Conservation (phyloP, 1,140 invertebrate species). For the Temnothorax longispinosus region DNA sequence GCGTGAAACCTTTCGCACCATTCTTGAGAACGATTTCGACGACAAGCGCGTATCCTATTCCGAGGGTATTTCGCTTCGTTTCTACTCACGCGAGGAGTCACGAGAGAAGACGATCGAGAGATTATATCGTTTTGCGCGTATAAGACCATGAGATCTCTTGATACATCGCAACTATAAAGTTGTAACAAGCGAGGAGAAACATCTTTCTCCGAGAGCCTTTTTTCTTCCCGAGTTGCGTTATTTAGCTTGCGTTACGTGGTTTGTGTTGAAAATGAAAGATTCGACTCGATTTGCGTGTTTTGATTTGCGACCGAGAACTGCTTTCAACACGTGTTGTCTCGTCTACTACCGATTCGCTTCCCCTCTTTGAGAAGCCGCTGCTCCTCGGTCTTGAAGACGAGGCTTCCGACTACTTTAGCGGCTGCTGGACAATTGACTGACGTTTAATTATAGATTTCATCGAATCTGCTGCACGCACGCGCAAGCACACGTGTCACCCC, state of each 20-base stretch:
- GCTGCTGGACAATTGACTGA: constrained; percentile 36
- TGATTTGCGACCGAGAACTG: background rate
- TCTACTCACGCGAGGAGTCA: background rate
- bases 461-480: constrained; percentile 28
- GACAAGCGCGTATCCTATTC: background rate
- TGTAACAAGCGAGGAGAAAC: background rate
- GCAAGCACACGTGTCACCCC: constrained; percentile 23
- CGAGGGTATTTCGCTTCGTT: background rate
- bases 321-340: constrained; percentile 35
- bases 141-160: background rate
- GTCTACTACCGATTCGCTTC: background rate
- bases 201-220: background rate
- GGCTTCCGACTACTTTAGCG: constrained; percentile 4
- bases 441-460: constrained; percentile 46
- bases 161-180: background rate
- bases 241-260: too few relatives aligned
- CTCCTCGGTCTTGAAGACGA: constrained; percentile 34
- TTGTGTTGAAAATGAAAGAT: background rate
- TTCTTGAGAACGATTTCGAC: background rate
- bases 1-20: background rate
- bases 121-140: constrained; percentile 14
- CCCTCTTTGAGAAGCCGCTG: background rate
- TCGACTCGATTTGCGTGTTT: background rate
- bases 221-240: background rate
- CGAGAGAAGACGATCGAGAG: constrained; percentile 32